These are phyloP conservation scores for Elmis aenea DNA, from an alignment of 2,888 invertebrate species.

Conservation along the genomic window DNA sequence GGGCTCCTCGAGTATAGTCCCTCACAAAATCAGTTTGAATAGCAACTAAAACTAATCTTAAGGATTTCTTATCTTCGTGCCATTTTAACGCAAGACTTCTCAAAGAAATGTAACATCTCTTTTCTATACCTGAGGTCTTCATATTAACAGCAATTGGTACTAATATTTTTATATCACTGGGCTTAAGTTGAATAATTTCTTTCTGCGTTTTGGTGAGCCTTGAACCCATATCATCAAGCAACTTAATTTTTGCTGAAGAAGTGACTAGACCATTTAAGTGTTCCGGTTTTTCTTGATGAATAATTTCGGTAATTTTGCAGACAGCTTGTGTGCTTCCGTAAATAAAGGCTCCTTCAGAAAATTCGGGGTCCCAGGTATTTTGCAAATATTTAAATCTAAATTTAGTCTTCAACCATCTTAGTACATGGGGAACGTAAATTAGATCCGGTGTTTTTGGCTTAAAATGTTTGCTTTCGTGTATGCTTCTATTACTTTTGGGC, in stretches of 20 bases:
- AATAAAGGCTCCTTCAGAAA: slow-evolving; percentile 46
- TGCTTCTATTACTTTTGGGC: too few species aligned
- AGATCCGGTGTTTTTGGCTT: slow-evolving; percentile 38
- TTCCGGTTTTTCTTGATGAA: slow-evolving; percentile 35
- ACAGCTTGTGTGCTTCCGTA: slow-evolving; percentile 41
- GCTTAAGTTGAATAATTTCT: slow-evolving; percentile 36
- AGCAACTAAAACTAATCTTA: slow-evolving; percentile 41
- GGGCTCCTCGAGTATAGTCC: slow-evolving; percentile 33
- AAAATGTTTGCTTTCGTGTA: background rate
- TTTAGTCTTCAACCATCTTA: slow-evolving; percentile 43
- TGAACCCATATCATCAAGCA: slow-evolving; percentile 34
- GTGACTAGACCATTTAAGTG: slow-evolving; percentile 37
- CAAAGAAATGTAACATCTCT: slow-evolving; percentile 35
- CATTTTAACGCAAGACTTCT: slow-evolving; percentile 43
- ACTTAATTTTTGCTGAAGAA: slow-evolving; percentile 28
- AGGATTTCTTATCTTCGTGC: slow-evolving; percentile 30
- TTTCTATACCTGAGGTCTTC: slow-evolving; percentile 24
- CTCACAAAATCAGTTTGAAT: slow-evolving; percentile 42
- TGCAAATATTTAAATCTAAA: slow-evolving; percentile 40
- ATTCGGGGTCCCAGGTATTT: slow-evolving; percentile 43
- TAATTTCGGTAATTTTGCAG: slow-evolving; percentile 43
- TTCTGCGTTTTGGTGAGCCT: slow-evolving; percentile 35
- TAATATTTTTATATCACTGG: slow-evolving; percentile 43
- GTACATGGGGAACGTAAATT: slow-evolving; percentile 42
- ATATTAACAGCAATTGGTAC: slow-evolving; percentile 38